Conservation (phyloP, 2,888 invertebrate genomes). For the Dryadula phaetusa region DNA sequence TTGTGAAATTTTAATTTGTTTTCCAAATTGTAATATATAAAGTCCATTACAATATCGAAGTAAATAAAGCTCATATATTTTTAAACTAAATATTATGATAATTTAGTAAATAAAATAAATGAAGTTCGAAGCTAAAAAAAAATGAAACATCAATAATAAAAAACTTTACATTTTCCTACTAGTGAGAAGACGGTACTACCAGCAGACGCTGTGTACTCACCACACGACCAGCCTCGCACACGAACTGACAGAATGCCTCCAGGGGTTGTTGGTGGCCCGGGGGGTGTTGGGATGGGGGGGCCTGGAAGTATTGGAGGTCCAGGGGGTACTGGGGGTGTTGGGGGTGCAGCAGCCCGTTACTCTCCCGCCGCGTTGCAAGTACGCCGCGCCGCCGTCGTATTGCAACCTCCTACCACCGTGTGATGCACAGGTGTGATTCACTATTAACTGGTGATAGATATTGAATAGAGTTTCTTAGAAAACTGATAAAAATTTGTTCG, state of each 20-base stretch:
- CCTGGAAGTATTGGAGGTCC: constrained; percentile 85
- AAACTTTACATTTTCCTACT: constrained; percentile 9
- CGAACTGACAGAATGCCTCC: constrained; percentile 86
- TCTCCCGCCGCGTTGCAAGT: constrained; percentile 89
- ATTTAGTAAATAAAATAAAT: no score
- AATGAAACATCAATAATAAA: background rate
- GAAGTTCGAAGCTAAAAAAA: no score
- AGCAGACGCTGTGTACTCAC: constrained; percentile 90
- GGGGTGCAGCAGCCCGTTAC: constrained; percentile 88
- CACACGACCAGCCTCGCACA: constrained; percentile 71
- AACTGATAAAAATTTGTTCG: no score
- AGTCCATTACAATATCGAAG: no score
- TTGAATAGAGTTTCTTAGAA: no score
- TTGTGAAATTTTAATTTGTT: no score
- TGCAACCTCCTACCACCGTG: constrained; percentile 89
- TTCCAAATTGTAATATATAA: no score
- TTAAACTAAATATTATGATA: no score
- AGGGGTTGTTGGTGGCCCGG: constrained; percentile 84
- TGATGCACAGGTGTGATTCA: constrained; percentile 52
- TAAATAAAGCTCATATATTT: no score
- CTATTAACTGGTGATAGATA: constrained; percentile 43
- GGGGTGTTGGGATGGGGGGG: constrained; percentile 75
- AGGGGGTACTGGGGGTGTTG: constrained; percentile 68
- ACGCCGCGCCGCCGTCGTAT: constrained; percentile 94
- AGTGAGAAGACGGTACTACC: constrained; percentile 86